Percentiles rank a stretch among this genome's conserved stretches.
These are phyloP conservation scores for Schizopygopsis malacanthus DNA, from an alignment of 2,797 vertebrate species.

Conservation along the genomic window DNA sequence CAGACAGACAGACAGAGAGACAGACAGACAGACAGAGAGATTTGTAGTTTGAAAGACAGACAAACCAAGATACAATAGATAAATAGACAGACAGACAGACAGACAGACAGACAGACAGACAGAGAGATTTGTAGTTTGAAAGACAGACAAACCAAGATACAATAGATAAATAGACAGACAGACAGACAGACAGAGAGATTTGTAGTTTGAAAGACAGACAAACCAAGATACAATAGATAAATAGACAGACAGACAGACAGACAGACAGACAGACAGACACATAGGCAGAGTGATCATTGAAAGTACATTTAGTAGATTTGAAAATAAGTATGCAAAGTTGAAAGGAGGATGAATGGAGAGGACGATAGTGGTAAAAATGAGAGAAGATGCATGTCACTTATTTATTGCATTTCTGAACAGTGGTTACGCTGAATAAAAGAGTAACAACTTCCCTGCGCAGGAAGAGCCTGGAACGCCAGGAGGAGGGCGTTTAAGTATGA, in stretches of 20 bases:
- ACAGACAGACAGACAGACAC: background rate
- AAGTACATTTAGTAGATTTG: background rate
- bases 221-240: too few species aligned
- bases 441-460: slow-evolving; percentile 11
- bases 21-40: too few species aligned
- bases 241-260: background rate
- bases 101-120: too few species aligned
- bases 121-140: too few species aligned
- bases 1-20: too few species aligned
- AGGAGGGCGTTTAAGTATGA: slow-evolving; percentile 12
- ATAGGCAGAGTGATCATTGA: background rate
- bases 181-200: too few species aligned
- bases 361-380: slow-evolving; percentile 13
- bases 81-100: too few species aligned
- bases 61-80: too few species aligned
- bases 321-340: slow-evolving; percentile 10
- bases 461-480: slow-evolving; percentile 1
- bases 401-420: slow-evolving; percentile 39
- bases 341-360: background rate
- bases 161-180: too few species aligned
- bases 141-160: too few species aligned
- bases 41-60: too few species aligned
- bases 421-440: slow-evolving; percentile 31
- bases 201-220: too few species aligned
- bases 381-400: slow-evolving; percentile 42